A percentile compares a stretch with the other conserved stretches of the same genome.
phyloP scores from a whole-genome alignment of 2,888 invertebrate genomes.

The Cheilosia pagana region DNA sequence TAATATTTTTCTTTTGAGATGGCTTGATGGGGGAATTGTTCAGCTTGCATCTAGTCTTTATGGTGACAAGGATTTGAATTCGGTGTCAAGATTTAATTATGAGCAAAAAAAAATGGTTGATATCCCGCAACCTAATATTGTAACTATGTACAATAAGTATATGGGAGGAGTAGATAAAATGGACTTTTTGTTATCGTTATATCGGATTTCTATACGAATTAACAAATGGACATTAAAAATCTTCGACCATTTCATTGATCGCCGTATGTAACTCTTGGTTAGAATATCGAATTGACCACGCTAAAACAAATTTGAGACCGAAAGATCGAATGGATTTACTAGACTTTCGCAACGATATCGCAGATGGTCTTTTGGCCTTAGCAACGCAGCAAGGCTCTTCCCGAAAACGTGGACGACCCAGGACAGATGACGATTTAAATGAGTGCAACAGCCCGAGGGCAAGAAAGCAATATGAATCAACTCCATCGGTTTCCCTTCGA shows the following conservation, averaged over 20 bases:
- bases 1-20: conserved; percentile 34
- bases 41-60: conserved; percentile 30
- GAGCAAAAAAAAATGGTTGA: conserved; percentile 27
- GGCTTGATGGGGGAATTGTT: conserved; percentile 33
- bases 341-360: conserved; percentile 1
- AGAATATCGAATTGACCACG: background rate
- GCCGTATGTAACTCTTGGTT: background rate
- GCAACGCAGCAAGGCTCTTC: background rate
- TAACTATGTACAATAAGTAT: conserved; percentile 40
- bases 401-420: no score
- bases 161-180: conserved; percentile 61
- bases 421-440: no score
- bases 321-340: background rate
- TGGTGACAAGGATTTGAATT: conserved; percentile 20
- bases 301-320: background rate
- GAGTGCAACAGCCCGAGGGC: no score
- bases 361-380: background rate
- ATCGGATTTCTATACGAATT: conserved; percentile 2
- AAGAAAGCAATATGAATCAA: no score
- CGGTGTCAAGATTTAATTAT: background rate
- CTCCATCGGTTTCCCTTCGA: background rate
- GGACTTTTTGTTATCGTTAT: conserved; percentile 6
- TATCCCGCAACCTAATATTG: conserved; percentile 40
- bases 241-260: background rate
- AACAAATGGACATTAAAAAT: no score